Evolutionary conservation across 2,797 vertebrate species (phyloP), one percentile per base, ranked within the genome.

Genomic region (Peromyscus aztecus): DNA sequence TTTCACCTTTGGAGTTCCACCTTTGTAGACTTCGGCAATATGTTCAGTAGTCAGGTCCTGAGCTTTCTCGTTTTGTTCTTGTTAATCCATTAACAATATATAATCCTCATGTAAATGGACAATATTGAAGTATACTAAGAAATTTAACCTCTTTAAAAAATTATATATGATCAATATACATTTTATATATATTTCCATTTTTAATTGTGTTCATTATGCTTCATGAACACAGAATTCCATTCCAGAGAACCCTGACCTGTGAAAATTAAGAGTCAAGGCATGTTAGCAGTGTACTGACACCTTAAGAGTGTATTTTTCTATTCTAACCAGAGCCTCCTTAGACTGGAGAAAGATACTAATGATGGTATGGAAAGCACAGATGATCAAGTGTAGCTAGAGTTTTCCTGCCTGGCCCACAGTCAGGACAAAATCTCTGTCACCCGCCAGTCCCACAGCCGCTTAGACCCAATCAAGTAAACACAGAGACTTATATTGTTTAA

Each of bases 141-240:
- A 91, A 78, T 76, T 93, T 75, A 94, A 92, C 23, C 86, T 91
- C 46, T 91, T 78, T 84, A 27, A 31, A 85, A 85, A 52, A 24
- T 9, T 59, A 59, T 59, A 16, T 82, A 27, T 29, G 6, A 82
- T 65, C 40, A 65, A 46, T 29, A 40, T 55, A n/a, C 7, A 12
- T 81, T 59, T 27, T 14, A 14, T 24, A n/a, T 63, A 16, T 29
- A 29, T 43, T 27, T 61, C 2, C 2, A 43, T 67, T 46, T 19
- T 1, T n/a, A 3, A 5, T 46, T 83, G 4, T 67, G 8, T 93
- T 84, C 13, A 78, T 13, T 40, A 52, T 78, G 61, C 29, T 84
- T 24, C 2, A 19, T 19, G 65, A 83, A 14, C 9, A 46, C 24
- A 94, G 27, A 73, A 49, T 91, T 67, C 8, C 6, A 40, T 9